Base-by-base conservation (phyloP, 2,888 invertebrate genomes). In the Petrophora chlorosata region DNA sequence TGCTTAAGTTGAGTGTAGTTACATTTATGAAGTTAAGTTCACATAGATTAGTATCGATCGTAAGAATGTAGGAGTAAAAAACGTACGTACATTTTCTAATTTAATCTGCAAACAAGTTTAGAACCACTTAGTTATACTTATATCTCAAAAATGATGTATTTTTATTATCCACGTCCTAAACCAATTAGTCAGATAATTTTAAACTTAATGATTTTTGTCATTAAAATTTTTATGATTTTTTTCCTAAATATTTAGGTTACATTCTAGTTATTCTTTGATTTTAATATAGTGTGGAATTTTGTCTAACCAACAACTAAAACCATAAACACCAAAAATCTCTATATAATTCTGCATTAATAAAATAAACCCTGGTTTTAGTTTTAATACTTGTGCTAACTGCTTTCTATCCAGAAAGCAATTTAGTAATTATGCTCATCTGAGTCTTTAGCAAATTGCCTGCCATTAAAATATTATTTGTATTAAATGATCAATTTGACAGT, bases 361-460 rank as follows among this genome's bases (percentile, higher is more conserved):
- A 4, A 1, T 19, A 5, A 19, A 19, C 19, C 19, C 5, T 7
- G 7, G 4, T 19, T 19, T 19, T 5, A 5, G 7, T 5, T 5
- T 2, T 4, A 19, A 5, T 19, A 19, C 7, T 2, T 4, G n/a
- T 12, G n/a, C 8, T 15, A 23, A 19, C 39, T 39, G 14, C 17
- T 19, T 26, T 28, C 28, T 38, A 8, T 16, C 25, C 8, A 15
- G 14, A 19, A 15, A 10, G 10, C 33, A 17, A 34, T 34, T 30
- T 22, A 5, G 9, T 15, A 9, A 22, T n/a, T n/a, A 30, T 13
- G 3, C 1, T 13, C 9, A 2, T 8, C 3, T 12, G 12, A 8
- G 26, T 36, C 8, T 16, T 15, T 30, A 30, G 17, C 22, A 30
- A 40, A 40, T 40, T 29, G 13, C n/a, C 3, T 5, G 2, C 17